Conservation (phyloP, 1,140 invertebrate genomes). For the Zaprionus tsacasi region DNA sequence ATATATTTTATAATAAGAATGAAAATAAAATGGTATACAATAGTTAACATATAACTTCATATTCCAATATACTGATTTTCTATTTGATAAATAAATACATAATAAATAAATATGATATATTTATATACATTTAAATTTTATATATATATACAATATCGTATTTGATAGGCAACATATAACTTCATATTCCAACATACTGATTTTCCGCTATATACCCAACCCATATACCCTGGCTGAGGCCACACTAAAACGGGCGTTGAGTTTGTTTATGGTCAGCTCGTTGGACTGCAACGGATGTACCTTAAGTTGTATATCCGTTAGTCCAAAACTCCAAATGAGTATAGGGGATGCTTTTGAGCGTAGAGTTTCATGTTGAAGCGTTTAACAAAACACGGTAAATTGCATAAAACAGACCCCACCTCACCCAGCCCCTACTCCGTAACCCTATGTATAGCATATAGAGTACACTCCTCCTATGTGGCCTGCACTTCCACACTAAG, state of each 20-base stretch:
- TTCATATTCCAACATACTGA: neutral
- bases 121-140: too few species aligned
- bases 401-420: conserved; percentile 53
- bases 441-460: neutral
- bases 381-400: conserved; percentile 81
- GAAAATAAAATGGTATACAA: too few species aligned
- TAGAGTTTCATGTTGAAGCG: conserved; percentile 77
- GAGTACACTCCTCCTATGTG: neutral
- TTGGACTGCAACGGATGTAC: conserved; percentile 68
- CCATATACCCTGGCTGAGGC: neutral
- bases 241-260: conserved; percentile 39
- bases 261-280: conserved; percentile 75
- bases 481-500: neutral
- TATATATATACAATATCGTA: too few species aligned
- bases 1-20: too few species aligned
- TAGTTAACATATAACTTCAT: neutral
- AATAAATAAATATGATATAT: too few species aligned
- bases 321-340: conserved; percentile 24
- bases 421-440: neutral
- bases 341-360: conserved; percentile 50
- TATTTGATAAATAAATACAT: too few species aligned
- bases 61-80: neutral
- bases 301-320: conserved; percentile 78
- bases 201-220: neutral
- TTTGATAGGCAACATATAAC: neutral